These are phyloP conservation scores for Caenorhabditis becei DNA, from an alignment of 2,888 invertebrate genomes.

Conservation along the genomic window DNA sequence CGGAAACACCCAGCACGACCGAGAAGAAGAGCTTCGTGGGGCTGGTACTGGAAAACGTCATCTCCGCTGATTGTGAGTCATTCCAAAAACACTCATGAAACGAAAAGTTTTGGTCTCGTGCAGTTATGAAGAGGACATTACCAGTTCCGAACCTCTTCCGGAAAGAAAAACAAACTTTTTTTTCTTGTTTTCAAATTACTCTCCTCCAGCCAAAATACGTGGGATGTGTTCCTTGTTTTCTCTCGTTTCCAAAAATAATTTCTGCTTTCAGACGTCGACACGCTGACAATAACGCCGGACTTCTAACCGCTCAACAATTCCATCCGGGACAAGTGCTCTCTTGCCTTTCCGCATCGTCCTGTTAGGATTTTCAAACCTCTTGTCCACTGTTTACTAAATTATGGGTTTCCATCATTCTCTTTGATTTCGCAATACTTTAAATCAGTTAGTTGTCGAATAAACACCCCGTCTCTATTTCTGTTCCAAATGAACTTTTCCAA, in stretches of 20 bases:
- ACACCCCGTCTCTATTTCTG: too few species aligned
- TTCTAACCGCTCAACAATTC: not conserved
- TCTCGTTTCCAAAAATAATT: not conserved
- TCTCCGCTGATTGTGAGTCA: conserved; percentile 69
- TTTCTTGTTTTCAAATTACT: not conserved
- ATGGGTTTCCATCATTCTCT: conserved; percentile 38
- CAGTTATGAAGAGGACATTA: not conserved
- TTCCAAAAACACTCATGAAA: not conserved
- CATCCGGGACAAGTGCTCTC: conserved; percentile 12
- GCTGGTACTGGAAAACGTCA: conserved; percentile 67
- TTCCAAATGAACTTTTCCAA: conserved; percentile 26
- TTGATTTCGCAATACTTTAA: too few species aligned
- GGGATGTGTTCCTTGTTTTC: not conserved
- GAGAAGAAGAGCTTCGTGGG: conserved; percentile 64
- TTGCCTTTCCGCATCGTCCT: conserved; percentile 16
- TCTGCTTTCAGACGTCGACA: conserved; percentile 54
- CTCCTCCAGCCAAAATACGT: not conserved
- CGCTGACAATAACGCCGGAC: conserved; percentile 32
- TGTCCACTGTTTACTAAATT: conserved; percentile 20
- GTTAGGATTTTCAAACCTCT: not conserved
- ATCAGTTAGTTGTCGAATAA: too few species aligned
- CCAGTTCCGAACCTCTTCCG: not conserved
- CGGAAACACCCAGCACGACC: conserved; percentile 18
- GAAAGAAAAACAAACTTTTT: not conserved
- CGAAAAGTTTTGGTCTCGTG: not conserved